These are phyloP conservation scores for Datnioides undecimradiatus DNA, from an alignment of 2,113 vertebrate species.

Conservation along the genomic window DNA sequence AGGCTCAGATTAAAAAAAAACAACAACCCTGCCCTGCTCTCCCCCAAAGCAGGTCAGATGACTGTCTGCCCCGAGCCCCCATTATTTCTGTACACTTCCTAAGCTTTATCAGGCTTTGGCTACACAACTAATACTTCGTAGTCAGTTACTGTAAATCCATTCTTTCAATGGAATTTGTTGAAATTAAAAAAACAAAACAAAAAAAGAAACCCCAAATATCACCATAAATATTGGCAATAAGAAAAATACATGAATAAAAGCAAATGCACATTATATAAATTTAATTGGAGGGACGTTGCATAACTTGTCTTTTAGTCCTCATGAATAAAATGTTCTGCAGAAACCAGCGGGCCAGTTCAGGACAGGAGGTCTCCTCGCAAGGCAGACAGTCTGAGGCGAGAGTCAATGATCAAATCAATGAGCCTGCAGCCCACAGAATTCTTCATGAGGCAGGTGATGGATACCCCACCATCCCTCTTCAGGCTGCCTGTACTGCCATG, in stretches of 20 bases:
- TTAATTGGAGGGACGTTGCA: not conserved
- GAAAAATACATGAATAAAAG: constrained; percentile 3
- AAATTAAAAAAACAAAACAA: no score
- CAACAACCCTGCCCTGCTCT: no score
- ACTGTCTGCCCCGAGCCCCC: no score
- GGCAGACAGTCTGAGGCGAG: constrained; percentile 11
- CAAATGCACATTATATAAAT: constrained; percentile 1
- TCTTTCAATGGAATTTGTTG: not conserved
- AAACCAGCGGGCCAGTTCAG: constrained; percentile 19
- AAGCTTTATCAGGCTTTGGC: not conserved
- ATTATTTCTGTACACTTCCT: no score
- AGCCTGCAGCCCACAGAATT: constrained; percentile 33
- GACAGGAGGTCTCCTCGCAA: constrained; percentile 25
- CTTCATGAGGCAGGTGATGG: constrained; percentile 37
- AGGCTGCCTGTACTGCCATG: constrained; percentile 31
- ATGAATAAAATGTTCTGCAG: not conserved
- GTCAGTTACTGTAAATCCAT: not conserved
- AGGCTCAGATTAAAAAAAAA: not conserved
- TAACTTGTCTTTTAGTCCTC: not conserved
- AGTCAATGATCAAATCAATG: constrained; percentile 47
- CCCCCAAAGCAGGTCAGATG: no score
- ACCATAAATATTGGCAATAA: no score
- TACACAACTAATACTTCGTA: not conserved
- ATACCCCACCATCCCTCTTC: constrained; percentile 27
- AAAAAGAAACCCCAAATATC: not conserved